phyloP scores from a whole-genome alignment of 2,888 invertebrate genomes.

The Metallyticus violacea region DNA sequence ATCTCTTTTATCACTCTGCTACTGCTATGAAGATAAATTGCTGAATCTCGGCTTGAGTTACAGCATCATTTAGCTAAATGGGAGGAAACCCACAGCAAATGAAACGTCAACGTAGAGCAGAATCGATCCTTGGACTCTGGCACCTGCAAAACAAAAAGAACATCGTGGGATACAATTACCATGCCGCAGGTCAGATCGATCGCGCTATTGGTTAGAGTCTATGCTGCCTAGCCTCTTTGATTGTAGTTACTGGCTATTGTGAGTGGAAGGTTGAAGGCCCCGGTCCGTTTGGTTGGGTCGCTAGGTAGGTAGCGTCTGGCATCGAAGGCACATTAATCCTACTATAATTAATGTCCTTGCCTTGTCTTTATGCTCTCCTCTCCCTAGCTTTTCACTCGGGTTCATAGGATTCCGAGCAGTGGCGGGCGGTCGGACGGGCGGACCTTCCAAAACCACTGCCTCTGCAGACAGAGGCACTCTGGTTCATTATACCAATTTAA shows the following conservation, averaged over 20 bases:
- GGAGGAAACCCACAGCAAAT: neutral
- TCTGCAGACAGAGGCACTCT: neutral
- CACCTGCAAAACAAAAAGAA: neutral
- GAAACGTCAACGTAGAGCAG: neutral
- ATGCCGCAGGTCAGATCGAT: neutral
- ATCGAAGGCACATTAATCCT: constrained; percentile 19
- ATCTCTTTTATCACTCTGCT: neutral
- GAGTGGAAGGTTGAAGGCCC: neutral
- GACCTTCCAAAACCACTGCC: neutral
- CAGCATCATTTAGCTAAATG: neutral
- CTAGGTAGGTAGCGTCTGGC: constrained; percentile 16
- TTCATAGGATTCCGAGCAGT: neutral
- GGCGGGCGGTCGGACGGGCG: too few relatives aligned
- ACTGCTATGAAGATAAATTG: neutral
- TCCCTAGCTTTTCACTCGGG: constrained; percentile 10
- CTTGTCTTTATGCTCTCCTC: constrained; percentile 13
- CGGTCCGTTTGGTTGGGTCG: neutral
- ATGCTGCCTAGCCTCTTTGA: neutral
- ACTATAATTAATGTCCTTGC: constrained; percentile 19
- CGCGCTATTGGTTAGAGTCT: neutral
- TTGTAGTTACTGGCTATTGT: neutral
- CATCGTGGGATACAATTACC: neutral
- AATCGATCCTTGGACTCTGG: neutral
- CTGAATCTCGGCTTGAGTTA: neutral
- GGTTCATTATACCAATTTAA: neutral